Base-by-base conservation (phyloP, 2,113 vertebrate genomes). In the Ctenomys sociabilis region DNA sequence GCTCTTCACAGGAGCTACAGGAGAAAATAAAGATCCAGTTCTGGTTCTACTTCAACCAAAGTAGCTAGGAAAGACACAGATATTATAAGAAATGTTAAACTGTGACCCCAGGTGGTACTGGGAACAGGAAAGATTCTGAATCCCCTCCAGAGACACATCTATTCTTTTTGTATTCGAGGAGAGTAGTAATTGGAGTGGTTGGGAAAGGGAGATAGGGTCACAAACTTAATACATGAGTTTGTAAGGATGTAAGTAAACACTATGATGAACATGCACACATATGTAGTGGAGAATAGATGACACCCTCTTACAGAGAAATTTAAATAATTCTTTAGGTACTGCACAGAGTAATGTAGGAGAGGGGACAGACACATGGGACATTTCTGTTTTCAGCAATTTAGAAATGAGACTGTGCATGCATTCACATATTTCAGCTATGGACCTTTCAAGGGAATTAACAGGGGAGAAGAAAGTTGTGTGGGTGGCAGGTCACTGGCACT, bases 291-390 rank as follows among this genome's bases (percentile, higher is more conserved):
- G 37, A 43, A 13, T 4, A 43, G 40, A 28, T 11, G 13, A 26
- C 22, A 7, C 72, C 43, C 2, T 35, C 17, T 43, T 11, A 14
- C 72, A 75, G 72, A 3, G 14, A 43, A 75, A 43, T 75, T 43
- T 75, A 28, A 43, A 75, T 45, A 43, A 43, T 28, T 26, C 24
- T 13, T 13, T 22, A 43, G 12, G 24, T 43, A 75, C 37, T 43
- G 72, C 40, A 24, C 2, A 4, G 5, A 43, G 24, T 2, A 5
- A 28, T 43, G 24, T 43, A 28, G 5, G 22, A 11, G 28, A 12
- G 0, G 24, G 35, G 24, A 43, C 1, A 0, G 26, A 28, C 24
- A 2, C 26, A 43, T n/a, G 11, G 24, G 40, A 28, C 11, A 12
- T 43, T 43, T 75, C 72, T 28, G 40, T 13, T 43, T 43, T 7